Evolutionary conservation across 2,797 vertebrate genomes (phyloP), one percentile per base, ranked within the genome.

Genomic region (Coluber constrictor): DNA sequence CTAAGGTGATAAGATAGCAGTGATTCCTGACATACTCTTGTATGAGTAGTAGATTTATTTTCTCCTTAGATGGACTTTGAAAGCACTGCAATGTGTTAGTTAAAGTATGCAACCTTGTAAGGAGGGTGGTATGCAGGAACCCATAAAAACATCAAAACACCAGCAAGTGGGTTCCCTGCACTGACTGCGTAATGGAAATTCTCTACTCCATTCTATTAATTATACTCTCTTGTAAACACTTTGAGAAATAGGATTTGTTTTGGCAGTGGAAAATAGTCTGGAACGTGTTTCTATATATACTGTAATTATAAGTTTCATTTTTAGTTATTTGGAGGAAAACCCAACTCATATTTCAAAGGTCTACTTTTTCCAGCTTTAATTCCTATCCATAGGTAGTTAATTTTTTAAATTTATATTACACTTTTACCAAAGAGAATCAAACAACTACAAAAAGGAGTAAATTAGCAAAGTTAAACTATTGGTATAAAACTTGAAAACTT

Each of bases 121-220:
- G 93, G 93, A 60, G 18, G 43, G 56, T 87, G 93, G 79, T 57
- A 54, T 23, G 56, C 37, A 89, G 57, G 59, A 86, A 86, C 54
- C 12, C 7, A 3, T 51, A 43, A 60, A 92, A 92, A 61, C 10
- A 57, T 32, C 70, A 56, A 87, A 90, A 90, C 55, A 32, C 88
- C 47, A 92, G 90, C 56, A 43, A 43, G 79, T 90, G 37, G 91
- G 61, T 61, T 93, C 63, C 88, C 93, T 87, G 43, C 47, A 87
- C 43, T 59, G 47, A 90, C 63, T 55, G 88, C 70, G 91, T 90
- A 79, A 93, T 93, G 91, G 88, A 92, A 92, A 93, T 92, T 93
- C 55, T 92, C 56, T 11, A 60, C 55, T 92, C 79, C 56, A 16
- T 61, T 83, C 93, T 47, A 87, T 93, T 93, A 90, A 18, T 90